Conservation (phyloP, 2,888 invertebrate genomes). For the Drosophila picticornis region DNA sequence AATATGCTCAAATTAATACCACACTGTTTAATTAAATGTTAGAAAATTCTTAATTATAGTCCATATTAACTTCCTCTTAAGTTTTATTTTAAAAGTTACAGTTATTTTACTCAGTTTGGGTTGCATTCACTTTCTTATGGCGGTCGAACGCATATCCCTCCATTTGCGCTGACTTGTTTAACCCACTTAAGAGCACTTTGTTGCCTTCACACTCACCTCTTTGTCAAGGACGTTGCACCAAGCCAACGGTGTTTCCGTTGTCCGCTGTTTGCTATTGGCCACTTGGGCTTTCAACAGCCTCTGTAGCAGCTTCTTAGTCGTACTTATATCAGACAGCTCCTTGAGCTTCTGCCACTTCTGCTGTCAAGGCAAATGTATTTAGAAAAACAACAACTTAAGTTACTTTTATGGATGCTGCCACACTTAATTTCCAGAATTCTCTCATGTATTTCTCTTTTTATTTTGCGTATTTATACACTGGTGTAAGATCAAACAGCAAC, state of each 20-base stretch:
- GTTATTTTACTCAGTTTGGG: not conserved
- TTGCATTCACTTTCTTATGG: slow-evolving; percentile 30
- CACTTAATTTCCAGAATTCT: slow-evolving; percentile 49
- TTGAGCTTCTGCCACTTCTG: slow-evolving; percentile 67
- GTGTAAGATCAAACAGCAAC: slow-evolving; percentile 73
- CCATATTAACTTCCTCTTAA: not conserved
- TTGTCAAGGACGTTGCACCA: slow-evolving; percentile 72
- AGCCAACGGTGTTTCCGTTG: slow-evolving; percentile 35
- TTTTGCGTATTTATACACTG: slow-evolving; percentile 53
- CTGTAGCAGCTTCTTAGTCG: slow-evolving; percentile 39
- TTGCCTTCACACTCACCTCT: slow-evolving; percentile 72
- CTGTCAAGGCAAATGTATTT: slow-evolving; percentile 70
- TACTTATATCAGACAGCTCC: slow-evolving; percentile 62
- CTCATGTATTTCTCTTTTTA: slow-evolving; percentile 25
- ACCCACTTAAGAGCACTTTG: slow-evolving; percentile 46
- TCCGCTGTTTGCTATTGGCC: slow-evolving; percentile 39
- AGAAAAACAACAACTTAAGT: slow-evolving; percentile 65
- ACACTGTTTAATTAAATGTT: not conserved
- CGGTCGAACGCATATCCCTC: not conserved
- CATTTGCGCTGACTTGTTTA: slow-evolving; percentile 39
- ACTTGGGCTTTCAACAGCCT: slow-evolving; percentile 51
- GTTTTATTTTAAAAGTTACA: not conserved
- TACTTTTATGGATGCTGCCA: slow-evolving; percentile 69
- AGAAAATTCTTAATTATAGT: not conserved
- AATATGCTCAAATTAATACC: not conserved